A percentile compares a stretch with the other conserved stretches of the same genome.
These are phyloP conservation scores for Diacarnus erythraeanus DNA, from an alignment of 37 sponge, comb jelly and placozoan genomes.

Conservation along the genomic window DNA sequence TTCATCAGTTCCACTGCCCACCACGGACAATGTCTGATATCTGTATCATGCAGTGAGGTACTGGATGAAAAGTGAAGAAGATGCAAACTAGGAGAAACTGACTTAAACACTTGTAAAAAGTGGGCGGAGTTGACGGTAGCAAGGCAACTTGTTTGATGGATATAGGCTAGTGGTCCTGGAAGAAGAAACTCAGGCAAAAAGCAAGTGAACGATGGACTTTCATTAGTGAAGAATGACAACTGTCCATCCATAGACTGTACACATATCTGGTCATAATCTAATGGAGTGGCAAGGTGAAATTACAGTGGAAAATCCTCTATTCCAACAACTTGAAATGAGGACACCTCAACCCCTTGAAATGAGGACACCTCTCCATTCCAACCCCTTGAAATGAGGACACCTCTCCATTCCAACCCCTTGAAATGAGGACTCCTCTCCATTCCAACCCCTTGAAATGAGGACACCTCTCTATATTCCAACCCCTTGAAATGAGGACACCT, in stretches of 20 bases:
- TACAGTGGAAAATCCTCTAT: not conserved
- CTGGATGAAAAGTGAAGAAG: not conserved
- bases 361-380: no score
- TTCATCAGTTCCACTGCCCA: not conserved
- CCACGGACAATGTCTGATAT: not conserved
- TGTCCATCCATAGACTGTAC: conserved; percentile 97
- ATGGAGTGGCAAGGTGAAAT: not conserved
- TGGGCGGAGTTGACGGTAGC: conserved; percentile 67
- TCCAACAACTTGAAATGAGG: no score
- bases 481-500: no score
- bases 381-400: no score
- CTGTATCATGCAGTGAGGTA: no score
- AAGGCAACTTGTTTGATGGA: conserved; percentile 63
- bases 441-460: no score
- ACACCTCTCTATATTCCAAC: no score
- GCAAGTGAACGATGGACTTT: conserved; percentile 56
- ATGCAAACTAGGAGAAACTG: not conserved
- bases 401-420: no score
- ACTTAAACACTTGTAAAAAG: conserved; percentile 64
- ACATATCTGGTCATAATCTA: conserved; percentile 61
- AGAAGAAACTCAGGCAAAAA: conserved; percentile 87
- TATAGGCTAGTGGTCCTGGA: conserved; percentile 85
- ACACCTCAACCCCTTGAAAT: no score
- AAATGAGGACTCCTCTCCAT: no score
- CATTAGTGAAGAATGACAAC: conserved; percentile 78